Percentiles rank a stretch among this genome's conserved stretches.
phyloP scores from a whole-genome alignment of 2,888 invertebrate species.

The Drosophila conformis region DNA sequence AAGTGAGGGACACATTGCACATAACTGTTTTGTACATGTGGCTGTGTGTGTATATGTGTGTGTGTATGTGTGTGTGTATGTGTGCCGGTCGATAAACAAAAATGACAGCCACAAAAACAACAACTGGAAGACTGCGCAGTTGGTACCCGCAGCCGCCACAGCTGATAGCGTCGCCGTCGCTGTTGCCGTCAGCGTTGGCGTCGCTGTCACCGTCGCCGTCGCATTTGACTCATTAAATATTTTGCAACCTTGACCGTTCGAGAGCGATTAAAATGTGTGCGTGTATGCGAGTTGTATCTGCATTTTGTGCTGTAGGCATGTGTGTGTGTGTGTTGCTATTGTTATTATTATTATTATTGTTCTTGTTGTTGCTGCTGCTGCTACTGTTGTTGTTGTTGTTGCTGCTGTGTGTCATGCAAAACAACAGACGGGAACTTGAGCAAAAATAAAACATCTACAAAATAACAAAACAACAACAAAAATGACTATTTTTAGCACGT shows the following conservation, averaged over 20 bases:
- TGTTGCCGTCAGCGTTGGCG: constrained; percentile 23
- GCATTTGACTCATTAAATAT: constrained; percentile 80
- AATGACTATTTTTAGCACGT: not conserved
- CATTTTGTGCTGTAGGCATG: constrained; percentile 33
- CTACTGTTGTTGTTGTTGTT: constrained; percentile 35
- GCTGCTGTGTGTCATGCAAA: constrained; percentile 46
- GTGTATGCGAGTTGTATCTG: constrained; percentile 8
- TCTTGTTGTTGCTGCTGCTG: constrained; percentile 1
- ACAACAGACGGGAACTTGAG: constrained; percentile 27
- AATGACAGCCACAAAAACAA: constrained; percentile 47
- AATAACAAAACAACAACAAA: not conserved
- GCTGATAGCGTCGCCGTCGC: constrained; percentile 52
- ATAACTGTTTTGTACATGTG: constrained; percentile 38
- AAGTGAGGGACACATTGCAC: constrained; percentile 24
- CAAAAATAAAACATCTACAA: constrained; percentile 10
- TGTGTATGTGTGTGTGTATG: constrained; percentile 22
- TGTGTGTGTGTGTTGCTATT: constrained; percentile 31
- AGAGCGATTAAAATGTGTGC: constrained; percentile 75
- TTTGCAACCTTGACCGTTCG: constrained; percentile 82
- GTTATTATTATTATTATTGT: constrained; percentile 10
- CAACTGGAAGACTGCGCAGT: constrained; percentile 51
- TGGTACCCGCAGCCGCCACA: constrained; percentile 38
- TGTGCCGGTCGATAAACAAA: constrained; percentile 62
- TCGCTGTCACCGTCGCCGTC: constrained; percentile 34
- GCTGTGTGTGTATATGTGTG: constrained; percentile 4